Conservation (phyloP, 2,888 invertebrate genomes). For the Malthinus seriepunctatus region DNA sequence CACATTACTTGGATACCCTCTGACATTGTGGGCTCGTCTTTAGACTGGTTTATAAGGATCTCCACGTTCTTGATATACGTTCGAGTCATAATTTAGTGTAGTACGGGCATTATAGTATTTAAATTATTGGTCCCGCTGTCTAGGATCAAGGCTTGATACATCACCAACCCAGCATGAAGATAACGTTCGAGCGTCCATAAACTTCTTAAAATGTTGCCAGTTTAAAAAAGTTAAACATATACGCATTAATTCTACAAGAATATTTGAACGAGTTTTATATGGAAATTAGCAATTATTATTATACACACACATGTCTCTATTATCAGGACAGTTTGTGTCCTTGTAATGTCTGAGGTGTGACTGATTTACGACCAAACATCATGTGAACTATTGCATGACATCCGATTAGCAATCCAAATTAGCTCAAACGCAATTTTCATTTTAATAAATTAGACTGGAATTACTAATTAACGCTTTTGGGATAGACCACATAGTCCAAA, state of each 20-base stretch:
- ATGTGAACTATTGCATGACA: conserved; percentile 47
- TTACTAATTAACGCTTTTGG: too few species aligned
- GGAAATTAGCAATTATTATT: conserved; percentile 46
- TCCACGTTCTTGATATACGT: conserved; percentile 20
- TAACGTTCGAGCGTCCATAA: conserved; percentile 30
- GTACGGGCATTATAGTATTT: conserved; percentile 38
- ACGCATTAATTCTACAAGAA: conserved; percentile 25
- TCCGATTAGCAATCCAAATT: conserved; percentile 12
- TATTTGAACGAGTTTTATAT: conserved; percentile 37
- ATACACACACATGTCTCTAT: conserved; percentile 52
- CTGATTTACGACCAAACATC: conserved; percentile 48
- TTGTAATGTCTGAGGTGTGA: conserved; percentile 52
- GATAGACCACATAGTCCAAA: too few species aligned
- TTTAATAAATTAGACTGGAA: too few species aligned
- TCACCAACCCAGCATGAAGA: conserved; percentile 36
- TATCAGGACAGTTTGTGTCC: conserved; percentile 48
- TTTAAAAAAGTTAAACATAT: conserved; percentile 5
- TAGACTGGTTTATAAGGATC: conserved; percentile 31
- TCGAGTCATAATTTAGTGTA: conserved; percentile 36
- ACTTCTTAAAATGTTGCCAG: conserved; percentile 36
- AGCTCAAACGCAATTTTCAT: not conserved
- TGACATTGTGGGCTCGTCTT: conserved; percentile 30
- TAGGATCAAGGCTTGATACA: conserved; percentile 40
- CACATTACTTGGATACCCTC: conserved; percentile 31
- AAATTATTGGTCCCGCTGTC: conserved; percentile 39